Percentiles rank a stretch among this genome's conserved stretches.
Evolutionary conservation across 2,113 vertebrate species (phyloP).

Genomic region (Beaufortia kweichowensis): DNA sequence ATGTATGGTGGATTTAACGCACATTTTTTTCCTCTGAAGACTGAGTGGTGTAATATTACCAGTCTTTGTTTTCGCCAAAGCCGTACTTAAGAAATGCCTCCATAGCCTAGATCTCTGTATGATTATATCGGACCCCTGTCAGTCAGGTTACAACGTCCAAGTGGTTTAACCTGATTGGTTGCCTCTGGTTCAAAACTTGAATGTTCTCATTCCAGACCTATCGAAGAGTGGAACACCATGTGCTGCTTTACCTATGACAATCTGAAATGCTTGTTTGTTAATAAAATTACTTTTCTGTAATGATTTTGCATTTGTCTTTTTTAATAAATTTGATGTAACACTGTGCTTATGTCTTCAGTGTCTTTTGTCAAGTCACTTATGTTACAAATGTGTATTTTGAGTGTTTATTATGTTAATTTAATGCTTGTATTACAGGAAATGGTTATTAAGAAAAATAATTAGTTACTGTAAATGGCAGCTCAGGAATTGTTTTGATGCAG

Average conservation of each 20-base stretch:
- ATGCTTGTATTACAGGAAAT: not conserved
- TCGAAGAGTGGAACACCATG: constrained; percentile 44
- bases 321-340: not conserved
- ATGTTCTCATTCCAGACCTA: constrained; percentile 41
- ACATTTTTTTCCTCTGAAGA: constrained; percentile 26
- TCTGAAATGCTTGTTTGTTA: constrained; percentile 58
- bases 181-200: constrained; percentile 45
- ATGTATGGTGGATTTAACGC: constrained; percentile 2
- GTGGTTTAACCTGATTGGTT: constrained; percentile 33
- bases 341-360: not conserved
- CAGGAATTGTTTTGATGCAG: too few relatives aligned
- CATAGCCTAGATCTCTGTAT: constrained; percentile 42
- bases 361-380: not conserved
- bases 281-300: constrained; percentile 58
- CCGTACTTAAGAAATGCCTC: constrained; percentile 3
- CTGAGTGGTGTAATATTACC: constrained; percentile 3
- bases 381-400: not conserved
- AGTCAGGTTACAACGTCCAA: constrained; percentile 7
- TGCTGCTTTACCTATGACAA: constrained; percentile 41
- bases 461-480: too few relatives aligned
- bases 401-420: not conserved
- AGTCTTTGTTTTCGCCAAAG: constrained; percentile 1
- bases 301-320: not conserved
- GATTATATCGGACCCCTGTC: constrained; percentile 50
- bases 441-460: too few relatives aligned